phyloP scores from a whole-genome alignment of 53 echinoderm and acorn worm genomes.

The Paelopatides confundens region DNA sequence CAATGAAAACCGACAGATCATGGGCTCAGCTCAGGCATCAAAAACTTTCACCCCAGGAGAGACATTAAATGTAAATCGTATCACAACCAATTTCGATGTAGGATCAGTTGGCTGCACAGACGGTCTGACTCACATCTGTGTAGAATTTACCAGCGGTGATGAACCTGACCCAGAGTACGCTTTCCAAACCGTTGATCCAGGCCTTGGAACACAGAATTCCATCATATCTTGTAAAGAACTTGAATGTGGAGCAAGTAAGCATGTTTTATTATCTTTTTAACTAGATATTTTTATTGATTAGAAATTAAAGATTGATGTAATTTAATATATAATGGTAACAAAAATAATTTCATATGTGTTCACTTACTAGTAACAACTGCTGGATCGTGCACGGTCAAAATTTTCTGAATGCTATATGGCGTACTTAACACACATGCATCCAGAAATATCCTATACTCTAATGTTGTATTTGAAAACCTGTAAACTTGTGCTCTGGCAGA shows the following conservation, averaged over 20 bases:
- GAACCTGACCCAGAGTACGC: constrained; percentile 78
- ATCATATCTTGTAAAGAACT: constrained; percentile 79
- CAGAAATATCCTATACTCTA: too few relatives aligned
- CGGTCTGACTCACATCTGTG: constrained; percentile 72
- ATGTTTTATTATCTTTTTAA: background rate
- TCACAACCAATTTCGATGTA: constrained; percentile 77
- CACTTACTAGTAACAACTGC: too few relatives aligned
- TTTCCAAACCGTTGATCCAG: constrained; percentile 66
- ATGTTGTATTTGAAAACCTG: too few relatives aligned
- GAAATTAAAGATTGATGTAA: too few relatives aligned
- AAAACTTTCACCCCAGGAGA: constrained; percentile 69
- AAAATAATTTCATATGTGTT: too few relatives aligned
- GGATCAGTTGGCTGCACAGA: constrained; percentile 88
- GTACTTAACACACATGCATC: too few relatives aligned
- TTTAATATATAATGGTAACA: too few relatives aligned
- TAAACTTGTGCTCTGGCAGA: too few relatives aligned
- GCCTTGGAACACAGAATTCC: constrained; percentile 54
- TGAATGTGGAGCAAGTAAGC: constrained; percentile 91
- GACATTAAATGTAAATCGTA: constrained; percentile 64
- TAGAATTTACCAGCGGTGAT: constrained; percentile 91
- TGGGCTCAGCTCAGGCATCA: constrained; percentile 58
- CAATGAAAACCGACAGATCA: constrained; percentile 69
- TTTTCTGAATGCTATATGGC: too few relatives aligned
- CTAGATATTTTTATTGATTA: too few relatives aligned
- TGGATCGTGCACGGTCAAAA: too few relatives aligned